These are phyloP conservation scores for Agrotis segetum DNA, from an alignment of 2,888 invertebrate genomes.

Conservation along the genomic window DNA sequence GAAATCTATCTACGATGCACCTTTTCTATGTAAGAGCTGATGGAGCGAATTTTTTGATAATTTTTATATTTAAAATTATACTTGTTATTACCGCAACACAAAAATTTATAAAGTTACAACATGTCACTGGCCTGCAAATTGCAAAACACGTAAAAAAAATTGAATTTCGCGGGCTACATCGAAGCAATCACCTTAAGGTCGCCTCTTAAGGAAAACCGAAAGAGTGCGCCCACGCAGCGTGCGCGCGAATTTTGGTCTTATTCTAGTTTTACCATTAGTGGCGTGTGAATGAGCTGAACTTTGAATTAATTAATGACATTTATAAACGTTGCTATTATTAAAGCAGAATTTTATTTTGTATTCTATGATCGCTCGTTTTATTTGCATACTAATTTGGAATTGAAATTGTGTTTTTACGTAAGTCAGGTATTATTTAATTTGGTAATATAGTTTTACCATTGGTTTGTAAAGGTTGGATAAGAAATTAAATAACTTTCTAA, in stretches of 20 bases:
- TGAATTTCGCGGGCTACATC: too few species aligned
- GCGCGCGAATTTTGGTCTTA: constrained; percentile 60
- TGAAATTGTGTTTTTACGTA: constrained; percentile 5
- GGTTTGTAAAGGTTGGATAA: background rate
- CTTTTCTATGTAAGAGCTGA: too few species aligned
- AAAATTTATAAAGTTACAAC: too few species aligned
- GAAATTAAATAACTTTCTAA: background rate
- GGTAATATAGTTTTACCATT: background rate
- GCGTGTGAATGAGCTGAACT: constrained; percentile 70
- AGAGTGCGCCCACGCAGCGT: constrained; percentile 70
- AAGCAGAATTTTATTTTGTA: constrained; percentile 6
- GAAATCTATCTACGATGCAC: too few species aligned
- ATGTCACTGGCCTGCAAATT: too few species aligned
- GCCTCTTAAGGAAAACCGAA: constrained; percentile 75
- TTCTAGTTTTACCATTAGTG: constrained; percentile 64
- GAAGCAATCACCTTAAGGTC: too few species aligned
- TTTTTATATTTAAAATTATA: too few species aligned
- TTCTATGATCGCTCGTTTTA: constrained; percentile 7
- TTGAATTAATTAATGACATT: constrained; percentile 49
- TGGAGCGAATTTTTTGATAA: too few species aligned
- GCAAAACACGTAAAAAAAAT: too few species aligned
- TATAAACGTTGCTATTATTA: constrained; percentile 24
- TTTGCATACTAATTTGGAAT: constrained; percentile 15
- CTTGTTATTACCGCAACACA: too few species aligned
- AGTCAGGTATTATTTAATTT: background rate